Evolutionary conservation across 2,888 invertebrate genomes (phyloP).

Genomic region (Glaucopsyche alexis): DNA sequence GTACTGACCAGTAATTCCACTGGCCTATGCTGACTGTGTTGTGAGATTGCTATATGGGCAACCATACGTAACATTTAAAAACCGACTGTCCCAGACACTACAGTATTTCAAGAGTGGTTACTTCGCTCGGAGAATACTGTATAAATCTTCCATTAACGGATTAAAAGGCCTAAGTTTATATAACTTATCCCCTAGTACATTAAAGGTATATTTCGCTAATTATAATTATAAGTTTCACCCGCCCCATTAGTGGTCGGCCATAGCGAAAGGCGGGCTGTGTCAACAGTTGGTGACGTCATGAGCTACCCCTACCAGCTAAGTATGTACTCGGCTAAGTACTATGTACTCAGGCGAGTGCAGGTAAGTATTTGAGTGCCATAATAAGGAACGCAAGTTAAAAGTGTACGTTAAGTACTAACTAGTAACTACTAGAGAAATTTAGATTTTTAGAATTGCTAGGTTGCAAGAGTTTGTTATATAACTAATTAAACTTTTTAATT

Average conservation of each 20-base stretch:
- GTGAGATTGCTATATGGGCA: no score
- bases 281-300: slow-evolving; percentile 73
- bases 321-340: slow-evolving; percentile 2
- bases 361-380: neutral
- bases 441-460: neutral
- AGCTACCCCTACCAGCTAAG: slow-evolving; percentile 48
- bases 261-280: slow-evolving; percentile 67
- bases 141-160: no score
- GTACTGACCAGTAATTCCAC: no score
- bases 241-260: slow-evolving; percentile 14
- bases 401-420: neutral
- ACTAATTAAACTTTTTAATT: no score
- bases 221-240: slow-evolving; percentile 36
- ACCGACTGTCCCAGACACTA: no score
- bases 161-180: no score
- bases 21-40: no score
- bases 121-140: no score
- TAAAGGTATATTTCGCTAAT: slow-evolving; percentile 8
- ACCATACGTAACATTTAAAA: no score
- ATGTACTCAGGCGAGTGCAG: neutral
- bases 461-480: neutral
- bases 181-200: neutral
- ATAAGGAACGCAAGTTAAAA: neutral
- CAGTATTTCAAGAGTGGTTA: no score
- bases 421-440: neutral